These are phyloP conservation scores for Ploceus nigricollis DNA, from an alignment of 2,113 vertebrate species.

Conservation along the genomic window DNA sequence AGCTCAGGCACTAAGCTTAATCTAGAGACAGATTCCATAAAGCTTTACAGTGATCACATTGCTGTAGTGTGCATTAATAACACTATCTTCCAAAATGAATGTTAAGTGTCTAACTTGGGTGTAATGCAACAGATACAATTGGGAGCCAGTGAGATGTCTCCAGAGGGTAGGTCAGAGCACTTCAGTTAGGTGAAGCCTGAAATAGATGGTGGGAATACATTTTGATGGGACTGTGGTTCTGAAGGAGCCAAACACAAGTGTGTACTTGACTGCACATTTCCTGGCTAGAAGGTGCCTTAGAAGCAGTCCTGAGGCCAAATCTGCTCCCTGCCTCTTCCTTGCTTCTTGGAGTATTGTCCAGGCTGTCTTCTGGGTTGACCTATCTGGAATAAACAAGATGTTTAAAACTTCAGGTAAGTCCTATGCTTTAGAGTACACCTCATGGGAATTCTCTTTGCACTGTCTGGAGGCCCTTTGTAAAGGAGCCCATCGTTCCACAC, in stretches of 20 bases:
- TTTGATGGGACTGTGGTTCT: not conserved
- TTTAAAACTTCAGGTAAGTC: not conserved
- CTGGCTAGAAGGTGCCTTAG: not conserved
- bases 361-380: not conserved
- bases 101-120: not conserved
- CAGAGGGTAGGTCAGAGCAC: not conserved
- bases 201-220: not conserved
- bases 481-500: fast-evolving
- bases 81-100: not conserved
- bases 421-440: not conserved
- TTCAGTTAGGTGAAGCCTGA: not conserved
- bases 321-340: not conserved
- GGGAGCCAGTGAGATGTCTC: not conserved
- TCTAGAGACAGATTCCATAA: not conserved
- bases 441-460: not conserved
- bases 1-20: not conserved
- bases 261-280: slow-evolving; percentile 12
- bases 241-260: not conserved
- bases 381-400: not conserved
- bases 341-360: not conserved
- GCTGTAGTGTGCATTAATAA: not conserved
- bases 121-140: not conserved
- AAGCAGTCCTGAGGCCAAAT: not conserved
- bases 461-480: fast-evolving
- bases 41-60: not conserved